Base-by-base conservation (phyloP, 2,113 vertebrate genomes). In the Melanocharis versteri region DNA sequence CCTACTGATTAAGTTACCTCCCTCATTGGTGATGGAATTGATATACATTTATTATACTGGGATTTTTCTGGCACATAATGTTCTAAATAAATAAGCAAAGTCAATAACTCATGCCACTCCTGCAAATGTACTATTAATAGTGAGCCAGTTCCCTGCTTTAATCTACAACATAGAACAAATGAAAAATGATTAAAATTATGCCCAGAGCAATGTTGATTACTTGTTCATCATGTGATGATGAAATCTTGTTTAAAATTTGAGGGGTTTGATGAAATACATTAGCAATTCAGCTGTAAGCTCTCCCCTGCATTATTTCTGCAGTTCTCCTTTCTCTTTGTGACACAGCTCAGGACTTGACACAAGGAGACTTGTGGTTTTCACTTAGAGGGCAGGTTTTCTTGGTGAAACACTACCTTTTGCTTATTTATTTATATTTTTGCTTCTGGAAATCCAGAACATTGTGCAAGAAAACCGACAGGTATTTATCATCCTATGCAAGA, bases 41-140 rank as follows among this genome's bases (percentile, higher is more conserved):
- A 83, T 88, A 62, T 31, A 70, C 10, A 50, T 73, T 83, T 69
- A 80, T 96, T 81, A 90, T 27, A 83, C 51, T 58, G 30, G 83
- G 48, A 80, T 35, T 94, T 73, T 94, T 80, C 68, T 77, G 50
- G 30, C 11, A 62, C 17, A 6, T 76, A 73, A 80, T 39, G 9
- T 80, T 93, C 78, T 86, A 80, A 90, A 92, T 69, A 96, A 92
- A 90, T 70, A 92, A 94, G 16, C 51, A 69, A 72, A 47, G 45
- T 57, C 66, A 92, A 27, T 93, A 92, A 77, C 58, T 90, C 31
- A 69, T 72, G 62, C 16, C 45, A 58, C 16, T 53, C 33, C 27
- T 86, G 66, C 35, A 88, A 86, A 76, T 28, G 21, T 53, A 42
- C 57, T 72, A 35, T 65, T 85, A 69, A 87, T 90, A 92, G n/a